Percentiles rank a stretch among this genome's conserved stretches.
Conservation (phyloP, 2,888 invertebrate species). For the Cryptocephalus primarius region DNA sequence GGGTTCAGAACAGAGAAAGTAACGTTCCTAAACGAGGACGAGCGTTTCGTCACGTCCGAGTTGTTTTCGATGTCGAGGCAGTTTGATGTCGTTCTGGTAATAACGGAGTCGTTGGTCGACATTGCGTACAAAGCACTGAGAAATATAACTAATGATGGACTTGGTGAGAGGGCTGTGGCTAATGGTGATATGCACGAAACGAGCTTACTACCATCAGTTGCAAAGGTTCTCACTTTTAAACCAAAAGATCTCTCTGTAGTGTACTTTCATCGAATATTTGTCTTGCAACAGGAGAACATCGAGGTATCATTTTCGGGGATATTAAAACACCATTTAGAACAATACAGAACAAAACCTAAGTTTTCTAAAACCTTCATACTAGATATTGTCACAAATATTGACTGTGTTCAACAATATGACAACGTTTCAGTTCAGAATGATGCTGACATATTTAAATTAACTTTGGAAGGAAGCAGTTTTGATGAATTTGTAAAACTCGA, state of each 20-base stretch:
- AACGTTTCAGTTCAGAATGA: not conserved
- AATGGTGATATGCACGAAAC: too few relatives aligned
- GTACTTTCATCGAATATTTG: constrained; percentile 6
- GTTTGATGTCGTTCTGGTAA: not conserved
- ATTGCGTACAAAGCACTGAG: not conserved
- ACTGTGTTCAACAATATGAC: not conserved
- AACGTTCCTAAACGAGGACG: not conserved
- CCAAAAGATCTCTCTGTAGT: constrained; percentile 1
- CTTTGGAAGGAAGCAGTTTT: constrained; percentile 3
- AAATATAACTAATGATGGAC: not conserved
- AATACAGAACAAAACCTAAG: constrained; percentile 2
- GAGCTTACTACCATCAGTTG: too few relatives aligned
- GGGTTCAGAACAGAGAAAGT: not conserved
- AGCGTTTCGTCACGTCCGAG: not conserved
- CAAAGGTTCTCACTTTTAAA: too few relatives aligned
- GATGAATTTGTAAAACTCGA: constrained; percentile 3
- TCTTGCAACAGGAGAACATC: constrained; percentile 2
- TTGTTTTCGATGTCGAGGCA: not conserved
- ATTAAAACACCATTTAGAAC: constrained; percentile 1
- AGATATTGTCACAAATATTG: too few relatives aligned
- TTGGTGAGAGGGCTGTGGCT: not conserved
- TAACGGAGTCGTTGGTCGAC: not conserved
- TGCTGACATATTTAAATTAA: not conserved
- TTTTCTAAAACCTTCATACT: not conserved
- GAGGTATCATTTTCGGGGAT: not conserved